Conservation (phyloP, 2,888 invertebrate genomes). For the Girardia tigrina region DNA sequence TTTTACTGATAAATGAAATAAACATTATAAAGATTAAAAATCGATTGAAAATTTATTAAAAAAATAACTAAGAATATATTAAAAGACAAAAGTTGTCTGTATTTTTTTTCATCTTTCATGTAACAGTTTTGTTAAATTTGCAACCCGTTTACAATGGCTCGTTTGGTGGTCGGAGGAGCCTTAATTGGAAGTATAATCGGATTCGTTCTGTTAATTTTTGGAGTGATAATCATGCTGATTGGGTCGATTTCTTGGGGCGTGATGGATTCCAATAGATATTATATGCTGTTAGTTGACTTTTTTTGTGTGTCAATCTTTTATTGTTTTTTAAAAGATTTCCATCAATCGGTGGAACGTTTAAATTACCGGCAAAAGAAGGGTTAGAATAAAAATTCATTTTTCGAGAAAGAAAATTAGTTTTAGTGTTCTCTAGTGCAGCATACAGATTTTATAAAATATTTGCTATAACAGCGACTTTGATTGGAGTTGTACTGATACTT, state of each 20-base stretch:
- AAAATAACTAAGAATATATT: no score
- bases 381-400: background rate
- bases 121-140: no score
- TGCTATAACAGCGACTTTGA: background rate
- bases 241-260: background rate
- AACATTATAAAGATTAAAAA: no score
- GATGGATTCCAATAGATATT: background rate
- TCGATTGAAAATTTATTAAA: no score
- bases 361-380: background rate
- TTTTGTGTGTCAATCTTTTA: no score
- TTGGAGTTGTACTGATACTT: background rate
- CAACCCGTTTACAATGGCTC: no score
- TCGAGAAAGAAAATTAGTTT: background rate
- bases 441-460: constrained; percentile 9
- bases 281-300: constrained; percentile 5
- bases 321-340: no score
- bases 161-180: background rate
- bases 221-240: background rate
- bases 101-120: no score
- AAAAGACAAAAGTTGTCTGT: no score
- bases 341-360: background rate
- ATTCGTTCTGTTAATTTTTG: background rate
- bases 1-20: no score
- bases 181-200: background rate
- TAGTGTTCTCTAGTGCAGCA: background rate